These are phyloP conservation scores for Lipotes vexillifer DNA, from an alignment of 2,113 vertebrate species.

Conservation along the genomic window DNA sequence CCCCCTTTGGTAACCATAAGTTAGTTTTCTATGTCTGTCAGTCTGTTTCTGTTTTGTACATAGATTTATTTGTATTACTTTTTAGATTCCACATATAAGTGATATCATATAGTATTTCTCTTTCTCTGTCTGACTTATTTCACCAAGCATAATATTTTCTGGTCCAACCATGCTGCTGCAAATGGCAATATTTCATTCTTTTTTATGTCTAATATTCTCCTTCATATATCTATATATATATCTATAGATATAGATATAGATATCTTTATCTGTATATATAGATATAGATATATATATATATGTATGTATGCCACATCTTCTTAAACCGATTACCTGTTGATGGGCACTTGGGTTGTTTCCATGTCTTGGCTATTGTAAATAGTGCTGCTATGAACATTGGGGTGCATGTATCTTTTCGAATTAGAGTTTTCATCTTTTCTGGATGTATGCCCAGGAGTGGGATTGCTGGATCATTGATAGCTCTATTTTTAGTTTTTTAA, in stretches of 20 bases:
- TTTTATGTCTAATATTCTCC: background rate
- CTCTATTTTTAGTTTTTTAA: background rate
- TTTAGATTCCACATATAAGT: background rate
- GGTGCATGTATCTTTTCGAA: background rate
- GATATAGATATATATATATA: too few relatives aligned
- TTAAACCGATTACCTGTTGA: background rate
- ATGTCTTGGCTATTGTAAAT: background rate
- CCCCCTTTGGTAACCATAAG: background rate
- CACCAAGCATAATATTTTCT: background rate
- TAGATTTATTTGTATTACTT: background rate
- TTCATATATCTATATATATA: too few relatives aligned
- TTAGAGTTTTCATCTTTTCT: background rate
- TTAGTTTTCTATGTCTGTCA: too few relatives aligned
- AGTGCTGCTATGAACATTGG: background rate
- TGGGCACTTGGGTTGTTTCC: background rate
- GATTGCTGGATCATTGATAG: background rate
- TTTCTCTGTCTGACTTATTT: background rate
- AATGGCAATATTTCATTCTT: background rate
- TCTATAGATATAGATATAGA: too few relatives aligned
- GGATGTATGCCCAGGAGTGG: background rate
- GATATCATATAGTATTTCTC: background rate
- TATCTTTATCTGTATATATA: too few relatives aligned
- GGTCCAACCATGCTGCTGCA: background rate
- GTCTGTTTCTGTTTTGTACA: background rate
- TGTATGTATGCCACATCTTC: too few relatives aligned